These are phyloP conservation scores for Cryptotermes secundus DNA, from an alignment of 1,140 invertebrate genomes.

Conservation along the genomic window DNA sequence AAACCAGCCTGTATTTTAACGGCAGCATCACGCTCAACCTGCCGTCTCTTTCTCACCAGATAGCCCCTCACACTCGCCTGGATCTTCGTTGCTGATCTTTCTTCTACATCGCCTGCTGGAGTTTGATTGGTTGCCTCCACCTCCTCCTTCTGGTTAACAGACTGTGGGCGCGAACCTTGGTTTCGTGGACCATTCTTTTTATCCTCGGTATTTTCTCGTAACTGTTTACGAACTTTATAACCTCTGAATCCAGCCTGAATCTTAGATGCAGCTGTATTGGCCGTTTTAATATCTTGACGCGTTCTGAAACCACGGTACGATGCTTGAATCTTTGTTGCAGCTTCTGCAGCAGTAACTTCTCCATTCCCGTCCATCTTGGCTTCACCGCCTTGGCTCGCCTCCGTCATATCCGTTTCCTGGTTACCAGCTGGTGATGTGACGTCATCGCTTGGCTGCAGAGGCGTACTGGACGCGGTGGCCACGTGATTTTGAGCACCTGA, in stretches of 20 bases:
- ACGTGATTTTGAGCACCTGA: background rate
- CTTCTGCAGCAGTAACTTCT: background rate
- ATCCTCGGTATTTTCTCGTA: background rate
- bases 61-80: constrained; percentile 71
- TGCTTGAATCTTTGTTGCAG: constrained; percentile 20
- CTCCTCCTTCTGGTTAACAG: constrained; percentile 29
- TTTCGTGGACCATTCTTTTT: background rate
- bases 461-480: background rate
- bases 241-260: constrained; percentile 74
- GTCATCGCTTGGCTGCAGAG: background rate
- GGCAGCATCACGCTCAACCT: constrained; percentile 55
- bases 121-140: constrained; percentile 30
- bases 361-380: background rate
- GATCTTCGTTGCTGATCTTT: constrained; percentile 70
- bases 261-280: constrained; percentile 62
- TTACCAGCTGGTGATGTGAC: background rate
- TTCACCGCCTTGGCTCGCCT: background rate
- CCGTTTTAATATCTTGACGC: constrained; percentile 42
- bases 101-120: constrained; percentile 46
- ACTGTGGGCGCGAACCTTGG: constrained; percentile 27
- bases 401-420: constrained; percentile 3
- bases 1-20: constrained; percentile 62
- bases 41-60: constrained; percentile 62
- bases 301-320: background rate
- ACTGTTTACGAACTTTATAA: constrained; percentile 62